These are phyloP conservation scores for Tapirus indicus DNA, from an alignment of 2,797 vertebrate genomes.

Conservation along the genomic window DNA sequence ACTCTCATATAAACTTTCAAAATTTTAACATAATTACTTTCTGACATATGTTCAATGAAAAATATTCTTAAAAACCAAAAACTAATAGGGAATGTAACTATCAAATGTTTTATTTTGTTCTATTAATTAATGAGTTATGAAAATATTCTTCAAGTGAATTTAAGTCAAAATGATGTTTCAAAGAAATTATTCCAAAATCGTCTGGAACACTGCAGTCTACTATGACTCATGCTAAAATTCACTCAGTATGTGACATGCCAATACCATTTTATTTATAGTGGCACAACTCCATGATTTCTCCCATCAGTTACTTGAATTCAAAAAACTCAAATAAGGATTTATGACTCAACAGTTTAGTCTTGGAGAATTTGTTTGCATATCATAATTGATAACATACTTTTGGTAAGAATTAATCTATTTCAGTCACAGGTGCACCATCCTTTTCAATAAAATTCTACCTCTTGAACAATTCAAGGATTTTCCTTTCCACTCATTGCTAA, in stretches of 20 bases:
- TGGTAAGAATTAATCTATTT: neutral
- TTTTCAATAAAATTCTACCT: neutral
- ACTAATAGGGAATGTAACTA: neutral
- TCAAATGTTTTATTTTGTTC: neutral
- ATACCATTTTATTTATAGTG: constrained; percentile 57
- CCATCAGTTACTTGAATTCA: constrained; percentile 31
- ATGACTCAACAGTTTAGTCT: neutral
- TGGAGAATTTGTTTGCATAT: neutral
- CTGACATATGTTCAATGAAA: neutral
- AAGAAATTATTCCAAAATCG: constrained; percentile 32
- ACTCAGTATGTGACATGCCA: neutral
- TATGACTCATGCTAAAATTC: neutral
- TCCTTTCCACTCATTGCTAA: neutral
- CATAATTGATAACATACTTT: neutral
- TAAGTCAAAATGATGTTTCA: neutral
- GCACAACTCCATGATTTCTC: neutral
- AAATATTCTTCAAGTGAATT: constrained; percentile 1
- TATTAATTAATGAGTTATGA: neutral
- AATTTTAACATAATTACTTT: neutral
- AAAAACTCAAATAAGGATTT: neutral
- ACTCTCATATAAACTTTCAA: constrained; percentile 19
- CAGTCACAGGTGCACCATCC: neutral
- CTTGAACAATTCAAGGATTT: neutral
- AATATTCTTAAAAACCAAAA: constrained; percentile 21
- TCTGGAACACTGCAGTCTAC: neutral